These are phyloP conservation scores for Cephus cinctus DNA, from an alignment of 1,140 invertebrate species.

Conservation along the genomic window DNA sequence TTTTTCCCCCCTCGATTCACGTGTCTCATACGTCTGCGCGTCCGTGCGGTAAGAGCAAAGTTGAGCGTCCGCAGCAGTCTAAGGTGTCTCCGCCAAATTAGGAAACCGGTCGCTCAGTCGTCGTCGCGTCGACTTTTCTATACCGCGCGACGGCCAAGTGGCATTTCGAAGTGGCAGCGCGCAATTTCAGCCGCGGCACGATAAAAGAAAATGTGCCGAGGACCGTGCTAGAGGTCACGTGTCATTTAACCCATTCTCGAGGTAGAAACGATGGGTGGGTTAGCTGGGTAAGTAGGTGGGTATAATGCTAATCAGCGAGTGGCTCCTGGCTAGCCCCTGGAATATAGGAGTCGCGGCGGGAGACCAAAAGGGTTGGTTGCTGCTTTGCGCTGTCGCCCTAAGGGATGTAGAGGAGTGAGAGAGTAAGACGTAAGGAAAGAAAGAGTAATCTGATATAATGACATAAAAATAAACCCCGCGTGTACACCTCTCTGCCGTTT, in stretches of 20 bases:
- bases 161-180: slow-evolving; percentile 3
- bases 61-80: neutral
- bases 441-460: slow-evolving; percentile 43
- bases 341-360: too few species aligned
- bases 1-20: too few species aligned
- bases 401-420: neutral
- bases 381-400: neutral
- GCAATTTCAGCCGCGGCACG: neutral
- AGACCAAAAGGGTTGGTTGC: neutral
- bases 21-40: too few species aligned
- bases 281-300: too few species aligned
- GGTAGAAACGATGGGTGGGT: too few species aligned
- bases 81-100: slow-evolving; percentile 12
- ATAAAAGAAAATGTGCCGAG: slow-evolving; percentile 2
- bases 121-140: neutral
- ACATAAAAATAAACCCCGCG: slow-evolving; percentile 39
- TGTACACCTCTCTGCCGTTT: slow-evolving; percentile 21
- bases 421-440: slow-evolving; percentile 6
- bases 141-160: neutral
- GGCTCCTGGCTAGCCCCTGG: too few species aligned
- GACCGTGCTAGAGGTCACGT: slow-evolving; percentile 9
- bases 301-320: too few species aligned
- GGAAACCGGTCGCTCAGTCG: slow-evolving; percentile 14
- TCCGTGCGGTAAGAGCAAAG: too few species aligned
- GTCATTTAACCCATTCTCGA: slow-evolving; percentile 15